Base-by-base conservation (phyloP, 2,797 vertebrate species). In the Thamnophis elegans region DNA sequence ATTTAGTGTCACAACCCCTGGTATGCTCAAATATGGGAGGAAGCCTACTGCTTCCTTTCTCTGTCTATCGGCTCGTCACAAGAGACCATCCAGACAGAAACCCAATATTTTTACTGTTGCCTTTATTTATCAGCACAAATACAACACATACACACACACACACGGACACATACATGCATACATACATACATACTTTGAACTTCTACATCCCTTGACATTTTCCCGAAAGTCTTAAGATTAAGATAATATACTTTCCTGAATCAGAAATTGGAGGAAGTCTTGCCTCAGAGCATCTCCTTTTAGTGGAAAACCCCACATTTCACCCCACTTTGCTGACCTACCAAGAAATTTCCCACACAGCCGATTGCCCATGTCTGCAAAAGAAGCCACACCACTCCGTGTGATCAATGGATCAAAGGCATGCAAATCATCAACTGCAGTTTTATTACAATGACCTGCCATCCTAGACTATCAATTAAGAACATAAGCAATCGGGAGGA, bases 231-330 rank as follows among this genome's bases (percentile, higher is more conserved):
- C 32, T 42, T 78, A 78, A 78, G 32, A 42, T 42, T 78, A 14
- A 32, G 32, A 78, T 42, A 42, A 32, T 10, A 32, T 9, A 55
- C 28, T 55, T 87, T 32, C 89, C 18, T 54, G 53, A 18, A n/a
- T 89, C 16, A n/a, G 42, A 65, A 89, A 89, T n/a, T 53, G 18
- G 51, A 28, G 85, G 28, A 87, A 53, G 13, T 4, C 26, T 51
- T 86, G 93, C 92, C 95, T 93, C 93, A 89, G 91, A 96, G 94
- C 89, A 94, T 95, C 95, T 94, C 94, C 95, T 95, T 96, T 93
- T 96, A 95, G 94, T 93, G 93, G 94, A 96, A 95, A 96, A 53
- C 13, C 90, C 54, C 68, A 32, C 88, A 94, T 93, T 93, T 94
- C 92, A 94, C 36, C 93, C 94, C 0, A 85, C 89, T 88, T 95